phyloP scores from a whole-genome alignment of 1,140 invertebrate species.

The Formica exsecta region DNA sequence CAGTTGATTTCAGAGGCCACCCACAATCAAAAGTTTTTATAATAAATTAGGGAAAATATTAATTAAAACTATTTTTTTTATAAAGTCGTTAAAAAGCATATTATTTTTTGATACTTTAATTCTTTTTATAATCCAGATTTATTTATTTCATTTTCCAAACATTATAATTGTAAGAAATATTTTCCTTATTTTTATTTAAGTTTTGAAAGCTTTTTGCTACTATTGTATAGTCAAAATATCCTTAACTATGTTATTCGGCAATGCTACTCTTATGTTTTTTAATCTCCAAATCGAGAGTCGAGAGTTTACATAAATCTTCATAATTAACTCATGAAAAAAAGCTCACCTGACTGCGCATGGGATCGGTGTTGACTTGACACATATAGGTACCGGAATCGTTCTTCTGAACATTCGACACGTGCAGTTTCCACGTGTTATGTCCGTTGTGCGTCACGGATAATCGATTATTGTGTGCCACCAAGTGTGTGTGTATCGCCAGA shows the following conservation, averaged over 20 bases:
- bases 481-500: constrained; percentile 95
- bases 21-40: too few species aligned
- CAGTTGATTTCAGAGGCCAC: too few species aligned
- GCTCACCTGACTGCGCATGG: constrained; percentile 94
- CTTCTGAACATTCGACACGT: constrained; percentile 94
- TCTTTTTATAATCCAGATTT: too few species aligned
- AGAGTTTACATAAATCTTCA: neutral
- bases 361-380: constrained; percentile 97
- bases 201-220: too few species aligned
- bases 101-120: too few species aligned
- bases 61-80: too few species aligned
- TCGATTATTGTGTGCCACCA: constrained; percentile 95
- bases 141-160: too few species aligned
- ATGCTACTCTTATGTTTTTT: neutral
- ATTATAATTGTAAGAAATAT: too few species aligned
- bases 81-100: too few species aligned
- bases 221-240: too few species aligned
- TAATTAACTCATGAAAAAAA: neutral
- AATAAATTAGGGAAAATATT: too few species aligned
- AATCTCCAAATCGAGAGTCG: neutral
- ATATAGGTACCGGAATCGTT: constrained; percentile 96
- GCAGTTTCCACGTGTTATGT: constrained; percentile 96
- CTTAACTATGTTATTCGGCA: constrained; percentile 14
- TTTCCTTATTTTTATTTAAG: too few species aligned
- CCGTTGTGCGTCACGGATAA: constrained; percentile 95